Evolutionary conservation across 1,140 invertebrate species (phyloP).

Genomic region (Drosophila aff.): DNA sequence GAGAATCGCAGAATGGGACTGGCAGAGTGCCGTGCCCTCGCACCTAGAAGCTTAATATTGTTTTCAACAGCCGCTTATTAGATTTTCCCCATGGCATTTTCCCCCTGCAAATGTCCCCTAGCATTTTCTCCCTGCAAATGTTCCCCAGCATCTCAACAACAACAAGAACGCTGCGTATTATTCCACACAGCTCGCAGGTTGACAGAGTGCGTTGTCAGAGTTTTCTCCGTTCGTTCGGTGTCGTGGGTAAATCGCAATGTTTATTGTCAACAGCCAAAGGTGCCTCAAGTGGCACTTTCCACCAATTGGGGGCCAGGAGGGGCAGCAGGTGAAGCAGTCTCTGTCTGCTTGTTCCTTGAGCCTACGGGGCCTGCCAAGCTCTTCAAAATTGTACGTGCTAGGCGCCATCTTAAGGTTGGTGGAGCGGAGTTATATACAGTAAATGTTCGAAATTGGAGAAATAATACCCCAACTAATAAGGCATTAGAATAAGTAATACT

Average conservation of each 20-base stretch:
- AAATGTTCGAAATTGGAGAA: neutral
- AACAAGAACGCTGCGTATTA: conserved; percentile 11
- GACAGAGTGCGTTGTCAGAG: conserved; percentile 60
- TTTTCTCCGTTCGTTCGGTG: conserved; percentile 35
- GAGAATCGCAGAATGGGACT: conserved; percentile 11
- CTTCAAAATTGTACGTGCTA: conserved; percentile 48
- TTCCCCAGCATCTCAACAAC: neutral
- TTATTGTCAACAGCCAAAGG: conserved; percentile 78
- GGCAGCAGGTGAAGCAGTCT: conserved; percentile 8
- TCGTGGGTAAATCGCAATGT: conserved; percentile 70
- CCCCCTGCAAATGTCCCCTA: neutral
- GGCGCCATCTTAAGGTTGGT: conserved; percentile 43
- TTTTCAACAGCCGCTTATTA: conserved; percentile 69
- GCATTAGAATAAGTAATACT: neutral
- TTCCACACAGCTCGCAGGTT: conserved; percentile 34
- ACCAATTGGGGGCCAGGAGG: conserved; percentile 28
- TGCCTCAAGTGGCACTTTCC: conserved; percentile 72
- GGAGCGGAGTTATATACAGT: conserved; percentile 16
- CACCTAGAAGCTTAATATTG: conserved; percentile 65
- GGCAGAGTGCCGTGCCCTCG: neutral
- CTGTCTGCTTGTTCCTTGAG: conserved; percentile 23
- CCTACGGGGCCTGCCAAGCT: conserved; percentile 39
- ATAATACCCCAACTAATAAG: neutral
- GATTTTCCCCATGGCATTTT: conserved; percentile 49
- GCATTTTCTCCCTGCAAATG: conserved; percentile 5